These are phyloP conservation scores for Orthosia cruda DNA, from an alignment of 2,888 invertebrate species.

Conservation along the genomic window DNA sequence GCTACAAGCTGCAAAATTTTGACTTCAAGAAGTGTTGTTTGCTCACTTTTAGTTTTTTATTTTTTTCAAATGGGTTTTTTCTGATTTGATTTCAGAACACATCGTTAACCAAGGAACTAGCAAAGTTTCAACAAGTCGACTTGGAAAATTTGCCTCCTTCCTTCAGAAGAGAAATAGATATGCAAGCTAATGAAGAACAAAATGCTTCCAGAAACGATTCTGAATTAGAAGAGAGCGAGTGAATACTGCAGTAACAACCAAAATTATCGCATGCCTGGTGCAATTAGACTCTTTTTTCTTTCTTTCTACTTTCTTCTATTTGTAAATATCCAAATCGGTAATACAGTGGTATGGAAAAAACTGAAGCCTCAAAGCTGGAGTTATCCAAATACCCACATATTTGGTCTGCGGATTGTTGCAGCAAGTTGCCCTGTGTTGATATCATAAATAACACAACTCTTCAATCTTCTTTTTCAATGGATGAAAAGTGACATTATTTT, in stretches of 20 bases:
- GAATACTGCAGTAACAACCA: conserved; percentile 15
- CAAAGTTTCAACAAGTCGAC: conserved; percentile 78
- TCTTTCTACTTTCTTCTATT: not conserved
- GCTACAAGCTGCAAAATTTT: not conserved
- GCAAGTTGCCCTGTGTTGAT: not conserved
- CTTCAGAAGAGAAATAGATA: conserved; percentile 70
- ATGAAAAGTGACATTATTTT: not conserved
- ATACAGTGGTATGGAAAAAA: not conserved
- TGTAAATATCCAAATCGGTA: not conserved
- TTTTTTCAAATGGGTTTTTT: not conserved
- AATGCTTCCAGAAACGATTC: conserved; percentile 73
- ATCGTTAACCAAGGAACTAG: conserved; percentile 75
- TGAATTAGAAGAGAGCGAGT: conserved; percentile 78
- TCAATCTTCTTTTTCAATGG: not conserved
- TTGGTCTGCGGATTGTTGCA: not conserved
- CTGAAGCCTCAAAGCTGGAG: not conserved
- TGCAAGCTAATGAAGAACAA: conserved; percentile 71
- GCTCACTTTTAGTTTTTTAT: not conserved
- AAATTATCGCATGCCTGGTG: too few species aligned
- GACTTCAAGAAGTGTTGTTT: not conserved
- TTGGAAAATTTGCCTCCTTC: conserved; percentile 77
- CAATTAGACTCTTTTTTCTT: too few species aligned
- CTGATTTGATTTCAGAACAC: conserved; percentile 78
- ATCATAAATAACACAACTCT: not conserved
- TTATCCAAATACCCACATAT: not conserved